phyloP scores from a whole-genome alignment of 2,797 vertebrate genomes.

The Eulemur albifrons region DNA sequence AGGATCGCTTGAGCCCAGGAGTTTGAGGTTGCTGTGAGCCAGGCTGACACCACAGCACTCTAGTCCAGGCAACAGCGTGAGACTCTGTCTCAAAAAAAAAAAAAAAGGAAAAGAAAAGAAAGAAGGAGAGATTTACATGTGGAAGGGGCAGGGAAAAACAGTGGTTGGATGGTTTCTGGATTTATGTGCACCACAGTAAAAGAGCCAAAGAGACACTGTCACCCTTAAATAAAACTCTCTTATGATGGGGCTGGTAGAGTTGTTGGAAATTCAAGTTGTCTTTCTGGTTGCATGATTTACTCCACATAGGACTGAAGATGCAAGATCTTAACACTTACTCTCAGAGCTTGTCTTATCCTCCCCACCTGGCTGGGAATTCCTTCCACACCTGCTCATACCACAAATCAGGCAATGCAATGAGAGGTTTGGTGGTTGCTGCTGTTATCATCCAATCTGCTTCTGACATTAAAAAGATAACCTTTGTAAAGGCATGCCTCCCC shows the following conservation, averaged over 20 bases:
- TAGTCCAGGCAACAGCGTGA: no score
- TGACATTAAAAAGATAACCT: constrained; percentile 35
- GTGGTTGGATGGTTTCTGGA: background rate
- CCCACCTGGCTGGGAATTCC: background rate
- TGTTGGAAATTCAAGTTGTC: background rate
- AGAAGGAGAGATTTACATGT: background rate
- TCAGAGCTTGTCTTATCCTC: background rate
- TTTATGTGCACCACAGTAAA: background rate
- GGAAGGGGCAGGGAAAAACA: background rate
- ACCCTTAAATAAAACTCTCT: background rate
- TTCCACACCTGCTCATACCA: background rate
- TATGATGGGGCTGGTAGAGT: background rate
- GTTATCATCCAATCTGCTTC: background rate
- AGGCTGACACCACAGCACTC: no score
- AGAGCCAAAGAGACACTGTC: background rate
- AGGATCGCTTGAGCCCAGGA: no score
- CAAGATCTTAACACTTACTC: background rate
- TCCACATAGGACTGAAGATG: background rate
- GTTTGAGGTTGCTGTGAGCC: no score
- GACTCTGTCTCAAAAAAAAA: no score
- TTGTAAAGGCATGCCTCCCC: background rate
- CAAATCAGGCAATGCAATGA: background rate
- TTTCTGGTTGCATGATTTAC: background rate
- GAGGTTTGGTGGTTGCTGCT: background rate
- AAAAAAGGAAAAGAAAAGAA: background rate